Percentiles rank a stretch among this genome's conserved stretches.
Evolutionary conservation across 2,888 invertebrate genomes (phyloP).

Genomic region (Cistogaster globosa): DNA sequence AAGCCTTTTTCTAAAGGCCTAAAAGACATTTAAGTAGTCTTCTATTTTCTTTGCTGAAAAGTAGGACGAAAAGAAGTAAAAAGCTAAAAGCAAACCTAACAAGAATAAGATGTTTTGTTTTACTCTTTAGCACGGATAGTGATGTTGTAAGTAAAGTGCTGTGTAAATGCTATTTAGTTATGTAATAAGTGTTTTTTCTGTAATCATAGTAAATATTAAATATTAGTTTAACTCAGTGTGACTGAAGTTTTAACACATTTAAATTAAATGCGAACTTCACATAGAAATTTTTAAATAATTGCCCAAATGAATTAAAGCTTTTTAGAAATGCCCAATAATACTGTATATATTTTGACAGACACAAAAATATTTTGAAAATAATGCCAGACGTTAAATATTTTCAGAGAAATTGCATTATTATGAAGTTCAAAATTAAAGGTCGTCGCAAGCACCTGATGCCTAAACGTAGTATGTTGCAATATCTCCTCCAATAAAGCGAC

Average conservation of each 20-base stretch:
- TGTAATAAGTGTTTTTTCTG: background rate
- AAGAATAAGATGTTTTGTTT: slow-evolving; percentile 6
- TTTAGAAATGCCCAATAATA: too few relatives aligned
- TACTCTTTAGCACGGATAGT: background rate
- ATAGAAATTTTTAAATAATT: background rate
- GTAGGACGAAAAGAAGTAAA: slow-evolving; percentile 32
- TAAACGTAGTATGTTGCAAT: too few relatives aligned
- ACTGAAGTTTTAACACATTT: too few relatives aligned
- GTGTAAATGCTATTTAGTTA: slow-evolving; percentile 19
- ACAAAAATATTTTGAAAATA: too few relatives aligned
- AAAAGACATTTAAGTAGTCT: slow-evolving; percentile 47
- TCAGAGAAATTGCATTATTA: too few relatives aligned
- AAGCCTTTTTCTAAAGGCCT: slow-evolving; percentile 11
- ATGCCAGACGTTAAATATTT: too few relatives aligned
- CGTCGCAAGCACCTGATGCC: too few relatives aligned
- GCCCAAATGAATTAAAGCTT: too few relatives aligned
- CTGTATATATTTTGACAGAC: too few relatives aligned
- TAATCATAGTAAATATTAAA: slow-evolving; percentile 23
- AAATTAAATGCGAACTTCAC: slow-evolving; percentile 26
- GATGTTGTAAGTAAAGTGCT: background rate
- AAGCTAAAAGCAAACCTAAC: slow-evolving; percentile 44
- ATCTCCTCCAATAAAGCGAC: too few relatives aligned
- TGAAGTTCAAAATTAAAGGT: too few relatives aligned
- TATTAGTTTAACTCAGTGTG: slow-evolving; percentile 32
- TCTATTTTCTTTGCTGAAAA: slow-evolving; percentile 46